A percentile compares a stretch with the other conserved stretches of the same genome.
Conservation (phyloP, 2,113 vertebrate species). For the Hippocampus mohnikei region DNA sequence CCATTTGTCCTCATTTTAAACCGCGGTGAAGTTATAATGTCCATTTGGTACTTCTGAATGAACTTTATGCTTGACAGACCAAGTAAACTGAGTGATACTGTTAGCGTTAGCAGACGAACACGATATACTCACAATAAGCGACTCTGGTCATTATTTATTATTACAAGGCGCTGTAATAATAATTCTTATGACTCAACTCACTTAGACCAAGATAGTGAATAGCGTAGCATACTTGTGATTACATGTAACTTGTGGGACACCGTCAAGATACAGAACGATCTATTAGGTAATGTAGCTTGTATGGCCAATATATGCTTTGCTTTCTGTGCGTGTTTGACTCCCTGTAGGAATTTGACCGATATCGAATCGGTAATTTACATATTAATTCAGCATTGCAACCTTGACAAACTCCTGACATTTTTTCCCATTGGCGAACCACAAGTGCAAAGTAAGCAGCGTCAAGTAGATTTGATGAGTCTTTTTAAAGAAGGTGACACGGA, state of each 20-base stretch:
- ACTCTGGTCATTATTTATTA: not conserved
- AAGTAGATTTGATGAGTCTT: not conserved
- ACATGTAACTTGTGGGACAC: not conserved
- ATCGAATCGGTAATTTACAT: not conserved
- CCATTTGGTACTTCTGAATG: not conserved
- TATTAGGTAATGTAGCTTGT: not conserved
- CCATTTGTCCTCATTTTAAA: not conserved
- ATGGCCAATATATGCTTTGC: not conserved
- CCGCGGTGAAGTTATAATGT: not conserved
- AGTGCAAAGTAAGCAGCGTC: not conserved
- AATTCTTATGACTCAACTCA: not conserved
- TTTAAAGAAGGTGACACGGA: conserved; percentile 22
- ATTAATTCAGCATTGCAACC: not conserved
- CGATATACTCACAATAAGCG: not conserved
- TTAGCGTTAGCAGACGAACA: conserved; percentile 26
- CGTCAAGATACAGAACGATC: not conserved
- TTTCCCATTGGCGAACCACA: not conserved
- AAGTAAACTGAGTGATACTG: conserved; percentile 15
- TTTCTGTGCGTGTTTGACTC: not conserved
- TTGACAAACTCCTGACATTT: not conserved
- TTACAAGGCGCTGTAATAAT: not conserved
- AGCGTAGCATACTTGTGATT: not conserved
- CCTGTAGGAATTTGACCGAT: not conserved
- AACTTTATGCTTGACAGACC: conserved; percentile 18
- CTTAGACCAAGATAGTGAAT: not conserved